Conservation (phyloP, 2,797 vertebrate genomes). For the Ptychadena robeensis region DNA sequence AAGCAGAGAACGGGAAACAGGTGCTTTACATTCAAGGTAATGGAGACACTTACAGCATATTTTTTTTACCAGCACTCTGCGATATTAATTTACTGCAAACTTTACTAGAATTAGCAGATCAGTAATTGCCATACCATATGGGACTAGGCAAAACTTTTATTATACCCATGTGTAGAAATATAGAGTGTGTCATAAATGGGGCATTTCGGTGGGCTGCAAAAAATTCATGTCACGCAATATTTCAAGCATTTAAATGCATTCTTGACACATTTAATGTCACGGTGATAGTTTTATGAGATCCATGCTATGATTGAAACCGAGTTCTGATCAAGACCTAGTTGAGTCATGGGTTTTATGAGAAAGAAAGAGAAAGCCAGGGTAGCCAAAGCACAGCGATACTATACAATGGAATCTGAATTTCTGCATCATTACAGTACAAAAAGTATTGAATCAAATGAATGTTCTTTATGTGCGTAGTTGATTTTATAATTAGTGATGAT, state of each 20-base stretch:
- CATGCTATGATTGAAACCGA: constrained; percentile 57
- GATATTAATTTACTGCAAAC: constrained; percentile 56
- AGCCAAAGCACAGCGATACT: constrained; percentile 1
- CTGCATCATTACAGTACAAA: background rate
- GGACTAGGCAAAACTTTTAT: constrained; percentile 58
- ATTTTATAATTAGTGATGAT: background rate
- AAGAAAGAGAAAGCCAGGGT: constrained; percentile 27
- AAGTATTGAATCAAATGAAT: background rate
- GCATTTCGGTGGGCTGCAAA: constrained; percentile 55
- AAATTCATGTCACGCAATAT: constrained; percentile 59
- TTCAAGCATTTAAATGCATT: constrained; percentile 61
- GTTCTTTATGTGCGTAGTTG: background rate
- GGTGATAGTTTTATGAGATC: constrained; percentile 60
- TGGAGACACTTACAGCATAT: constrained; percentile 28
- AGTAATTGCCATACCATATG: constrained; percentile 60
- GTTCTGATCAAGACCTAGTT: constrained; percentile 44
- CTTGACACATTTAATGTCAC: constrained; percentile 61
- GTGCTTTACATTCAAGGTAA: constrained; percentile 51
- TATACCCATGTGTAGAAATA: constrained; percentile 60
- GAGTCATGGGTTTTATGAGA: constrained; percentile 40
- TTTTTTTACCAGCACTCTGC: constrained; percentile 44
- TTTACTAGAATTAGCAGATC: constrained; percentile 59
- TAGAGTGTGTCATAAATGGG: constrained; percentile 58
- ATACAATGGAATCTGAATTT: background rate
- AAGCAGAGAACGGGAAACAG: constrained; percentile 51